A percentile compares a stretch with the other conserved stretches of the same genome.
Conservation (phyloP, 2,797 vertebrate genomes). For the Tolypeutes matacus region DNA sequence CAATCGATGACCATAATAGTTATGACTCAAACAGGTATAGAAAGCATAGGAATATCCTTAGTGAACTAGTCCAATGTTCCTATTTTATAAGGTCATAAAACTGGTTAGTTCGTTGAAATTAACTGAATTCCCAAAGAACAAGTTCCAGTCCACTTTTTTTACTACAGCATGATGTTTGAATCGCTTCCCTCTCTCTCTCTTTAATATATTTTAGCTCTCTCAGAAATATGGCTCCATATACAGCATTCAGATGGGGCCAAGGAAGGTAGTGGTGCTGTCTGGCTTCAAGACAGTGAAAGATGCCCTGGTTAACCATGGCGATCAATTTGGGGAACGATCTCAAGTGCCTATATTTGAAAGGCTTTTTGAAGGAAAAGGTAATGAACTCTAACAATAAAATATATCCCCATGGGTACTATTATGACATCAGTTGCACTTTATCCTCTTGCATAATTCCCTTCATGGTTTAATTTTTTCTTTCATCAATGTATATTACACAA, state of each 20-base stretch:
- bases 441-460: not conserved
- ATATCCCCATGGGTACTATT: not conserved
- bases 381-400: constrained; percentile 20
- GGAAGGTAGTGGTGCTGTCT: constrained; percentile 85
- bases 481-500: not conserved
- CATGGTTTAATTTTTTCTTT: not conserved
- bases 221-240: constrained; percentile 85
- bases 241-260: constrained; percentile 84
- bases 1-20: not conserved
- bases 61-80: not conserved
- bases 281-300: constrained; percentile 87
- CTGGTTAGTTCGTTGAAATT: not conserved
- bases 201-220: constrained; percentile 79
- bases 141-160: not conserved
- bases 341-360: constrained; percentile 84
- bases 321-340: constrained; percentile 84
- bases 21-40: not conserved
- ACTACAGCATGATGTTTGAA: not conserved
- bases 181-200: not conserved
- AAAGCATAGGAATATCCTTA: not conserved
- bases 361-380: constrained; percentile 82
- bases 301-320: constrained; percentile 85
- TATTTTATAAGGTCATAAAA: not conserved
- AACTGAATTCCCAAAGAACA: not conserved
- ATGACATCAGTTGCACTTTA: not conserved